These are phyloP conservation scores for Stenotaenia linearis DNA, from an alignment of 2,888 invertebrate genomes.

Conservation along the genomic window DNA sequence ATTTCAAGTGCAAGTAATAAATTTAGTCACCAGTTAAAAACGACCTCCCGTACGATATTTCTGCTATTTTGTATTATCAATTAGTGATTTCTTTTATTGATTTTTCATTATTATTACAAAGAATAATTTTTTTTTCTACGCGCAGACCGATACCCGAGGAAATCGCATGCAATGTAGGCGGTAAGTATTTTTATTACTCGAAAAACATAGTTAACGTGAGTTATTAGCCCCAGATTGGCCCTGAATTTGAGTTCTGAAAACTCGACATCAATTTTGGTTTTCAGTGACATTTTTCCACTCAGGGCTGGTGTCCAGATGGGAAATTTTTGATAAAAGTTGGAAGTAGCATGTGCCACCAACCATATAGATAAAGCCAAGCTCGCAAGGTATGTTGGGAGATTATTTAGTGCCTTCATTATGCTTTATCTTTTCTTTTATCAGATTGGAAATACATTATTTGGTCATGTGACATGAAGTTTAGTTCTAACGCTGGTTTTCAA, in stretches of 20 bases:
- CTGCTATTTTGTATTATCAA: no score
- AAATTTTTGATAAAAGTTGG: background rate
- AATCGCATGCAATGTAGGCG: no score
- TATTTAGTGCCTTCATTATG: background rate
- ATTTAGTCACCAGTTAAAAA: background rate
- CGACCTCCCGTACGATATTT: background rate
- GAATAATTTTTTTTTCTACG: no score
- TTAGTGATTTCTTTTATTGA: no score
- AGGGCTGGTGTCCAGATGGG: background rate
- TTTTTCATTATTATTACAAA: no score
- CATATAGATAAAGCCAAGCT: background rate
- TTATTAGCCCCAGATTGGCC: background rate
- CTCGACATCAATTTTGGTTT: slow-evolving; percentile 3
- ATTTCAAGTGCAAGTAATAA: background rate
- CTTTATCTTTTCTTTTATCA: background rate
- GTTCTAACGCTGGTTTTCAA: no score
- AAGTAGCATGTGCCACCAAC: background rate
- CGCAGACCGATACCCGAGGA: no score
- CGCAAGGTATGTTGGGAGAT: background rate
- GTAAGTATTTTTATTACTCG: background rate
- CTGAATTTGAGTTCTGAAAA: slow-evolving; percentile 9
- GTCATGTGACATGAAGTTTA: no score
- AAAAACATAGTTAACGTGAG: background rate
- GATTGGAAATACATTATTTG: no score
- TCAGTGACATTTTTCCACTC: background rate